phyloP scores from a whole-genome alignment of 2,888 invertebrate species.

The Nysson spinosus region DNA sequence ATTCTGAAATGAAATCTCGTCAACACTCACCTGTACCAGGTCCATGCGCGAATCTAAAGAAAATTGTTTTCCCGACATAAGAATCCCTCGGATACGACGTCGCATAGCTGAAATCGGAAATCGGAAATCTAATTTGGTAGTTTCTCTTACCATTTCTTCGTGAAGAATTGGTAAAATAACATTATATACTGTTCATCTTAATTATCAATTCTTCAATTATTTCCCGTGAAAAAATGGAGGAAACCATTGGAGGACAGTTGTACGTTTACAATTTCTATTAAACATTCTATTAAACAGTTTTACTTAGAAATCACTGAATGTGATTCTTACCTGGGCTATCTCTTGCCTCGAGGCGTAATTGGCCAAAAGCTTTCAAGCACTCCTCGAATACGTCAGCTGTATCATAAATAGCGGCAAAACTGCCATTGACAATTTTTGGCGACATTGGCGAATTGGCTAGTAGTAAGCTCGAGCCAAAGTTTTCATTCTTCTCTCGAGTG shows the following conservation, averaged over 20 bases:
- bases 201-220: no score
- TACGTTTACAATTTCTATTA: neutral
- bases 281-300: neutral
- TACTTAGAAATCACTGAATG: neutral
- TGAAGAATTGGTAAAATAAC: no score
- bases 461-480: conserved; percentile 95
- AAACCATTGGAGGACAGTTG: no score
- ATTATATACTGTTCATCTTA: no score
- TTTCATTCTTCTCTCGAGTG: conserved; percentile 89
- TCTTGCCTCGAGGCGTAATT: conserved; percentile 85
- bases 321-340: conserved; percentile 85
- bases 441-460: conserved; percentile 97
- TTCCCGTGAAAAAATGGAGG: no score
- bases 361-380: conserved; percentile 85
- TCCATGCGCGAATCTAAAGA: conserved; percentile 95
- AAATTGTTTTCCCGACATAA: conserved; percentile 94
- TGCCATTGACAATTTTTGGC: conserved; percentile 96
- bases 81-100: conserved; percentile 90
- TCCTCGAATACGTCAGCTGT: conserved; percentile 86
- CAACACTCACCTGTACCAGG: conserved; percentile 83
- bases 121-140: neutral
- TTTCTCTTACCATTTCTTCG: no score
- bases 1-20: neutral
- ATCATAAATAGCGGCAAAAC: conserved; percentile 94
- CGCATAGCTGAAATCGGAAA: conserved; percentile 83